Base-by-base conservation (phyloP, 2,113 vertebrate genomes). In the Murina feae region DNA sequence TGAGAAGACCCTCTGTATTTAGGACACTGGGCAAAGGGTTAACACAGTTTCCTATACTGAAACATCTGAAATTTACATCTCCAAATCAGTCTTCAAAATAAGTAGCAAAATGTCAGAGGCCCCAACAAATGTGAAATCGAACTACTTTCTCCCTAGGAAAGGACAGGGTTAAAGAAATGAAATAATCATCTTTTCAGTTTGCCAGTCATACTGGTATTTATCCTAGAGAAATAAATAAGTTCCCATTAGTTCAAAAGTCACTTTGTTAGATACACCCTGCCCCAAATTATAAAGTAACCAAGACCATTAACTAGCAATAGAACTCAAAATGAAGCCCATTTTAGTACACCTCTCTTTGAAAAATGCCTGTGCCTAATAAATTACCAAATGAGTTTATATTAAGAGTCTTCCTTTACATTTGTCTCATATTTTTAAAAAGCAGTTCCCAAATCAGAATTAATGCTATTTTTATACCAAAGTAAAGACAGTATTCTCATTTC, bases 131-230 rank as follows among this genome's bases (percentile, higher is more conserved):
- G 44, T 90, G 20, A 32, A 83, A 90, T 72, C 39, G 53, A 66
- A 75, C 14, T 60, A 76, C 17, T 76, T 28, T n/a, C 55, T 74
- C 82, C 51, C 47, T 4, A 23, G 79, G 84, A 86, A 58, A 96
- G 58, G 51, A 72, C 6, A 82, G 84, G 82, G 94, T 95, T 96
- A 95, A 95, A 89, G 47, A 81, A 87, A 78, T 11, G 4, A 76
- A 87, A 47, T 1, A 12, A 71, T 66, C 47, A 53, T 49, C 37
- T n/a, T 79, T 82, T 81, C 4, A 0, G 20, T 39, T 44, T 44
- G 85, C 49, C 37, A 23, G n/a, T 72, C 60, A 89, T 35, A n/a
- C 2, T 44, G 65, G 44, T 53, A 49, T 37, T 42, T 66, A 86
- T n/a, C 58, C 66, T 32, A 75, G 18, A 32, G 60, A 83, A 80